Evolutionary conservation across 2,888 invertebrate species (phyloP), one percentile per base, ranked within the genome.

Genomic region (Dryocosmus kuriphilus): DNA sequence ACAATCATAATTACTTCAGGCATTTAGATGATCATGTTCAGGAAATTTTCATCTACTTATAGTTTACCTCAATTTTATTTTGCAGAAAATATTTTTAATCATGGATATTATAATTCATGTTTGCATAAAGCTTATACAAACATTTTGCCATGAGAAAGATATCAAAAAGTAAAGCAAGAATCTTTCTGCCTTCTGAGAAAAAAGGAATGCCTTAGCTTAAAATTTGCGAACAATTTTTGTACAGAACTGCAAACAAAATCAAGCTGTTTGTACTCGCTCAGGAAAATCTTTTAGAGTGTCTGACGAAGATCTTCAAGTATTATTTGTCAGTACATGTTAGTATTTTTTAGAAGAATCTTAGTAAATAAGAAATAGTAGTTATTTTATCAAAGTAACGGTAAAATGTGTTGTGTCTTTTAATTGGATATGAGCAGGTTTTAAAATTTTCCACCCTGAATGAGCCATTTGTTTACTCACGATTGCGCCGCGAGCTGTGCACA

Each of bases 1-100:
- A n/a, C n/a, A 30, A 71, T 71, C 71, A n/a, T 71, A 71, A 71
- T 71, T 27, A 30, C 30, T 46, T 51, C 51, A 71, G 30, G 19
- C 71, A 67, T 67, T 30, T 30, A 71, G 71, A 71, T 51, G 19
- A 51, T 71, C 32, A 51, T 51, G 32, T 51, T 51, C 19, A 71
- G 51, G 71, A 51, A 71, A 30, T n/a, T 71, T 71, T 41, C n/a
- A 71, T 46, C 46, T 27, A 60, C 14, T 27, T 16, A 7, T 55
- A 60, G 27, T 16, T 27, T 60, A n/a, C 27, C 27, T 16, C 27
- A 16, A 14, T 27, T 60, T 60, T 24, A 22, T 51, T n/a, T n/a
- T 2, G 2, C 16, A 51, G 51, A n/a, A 8, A 51, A 41, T 16
- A 3, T 41, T 41, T 62, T 62, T 8, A 32, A 35, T 62, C 30